Base-by-base conservation (phyloP, 2,113 vertebrate species). In the Podiceps cristatus region DNA sequence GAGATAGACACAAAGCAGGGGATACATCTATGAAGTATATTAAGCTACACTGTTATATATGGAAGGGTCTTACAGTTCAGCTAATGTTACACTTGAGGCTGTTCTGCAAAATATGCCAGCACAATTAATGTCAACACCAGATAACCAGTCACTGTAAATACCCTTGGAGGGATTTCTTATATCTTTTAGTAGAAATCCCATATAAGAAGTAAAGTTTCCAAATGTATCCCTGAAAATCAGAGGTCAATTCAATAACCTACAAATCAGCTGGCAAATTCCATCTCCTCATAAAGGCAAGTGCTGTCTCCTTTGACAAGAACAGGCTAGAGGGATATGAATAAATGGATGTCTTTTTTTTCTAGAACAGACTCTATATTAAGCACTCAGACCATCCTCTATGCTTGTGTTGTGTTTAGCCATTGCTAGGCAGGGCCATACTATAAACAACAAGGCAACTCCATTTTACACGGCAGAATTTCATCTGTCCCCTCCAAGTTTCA, bases 51-150 rank as follows among this genome's bases (percentile, higher is more conserved):
- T 97, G 42, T 90, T 92, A 85, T 94, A 63, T 52, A 84, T 95
- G 90, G 66, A 91, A 93, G 53, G 74, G 75, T 81, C 91, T 96
- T 75, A 52, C 66, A 94, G 87, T 86, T 96, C 95, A 92, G 63
- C 86, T 96, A 96, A 96, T 94, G 94, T 78, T 94, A 90, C 72
- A 96, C 94, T 90, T 35, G 87, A 93, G 92, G 95, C 73, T 47
- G 90, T 97, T 96, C 66, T 95, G 90, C 82, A 95, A 96, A 98
- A 96, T 89, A 89, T 78, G 81, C 88, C 91, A 96, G 96, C 93
- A 88, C 53, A 97, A 92, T 93, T 94, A 97, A 94, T 92, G 96
- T 97, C 86, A 94, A 66, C 85, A 90, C 59, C 83, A 91, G 96
- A 96, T 60, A 97, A 93, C 89, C 90, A 97, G 86, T 89, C 75